Percentiles rank a stretch among this genome's conserved stretches.
Evolutionary conservation across 2,113 vertebrate species (phyloP).

Genomic region (Dipodomys ordii): DNA sequence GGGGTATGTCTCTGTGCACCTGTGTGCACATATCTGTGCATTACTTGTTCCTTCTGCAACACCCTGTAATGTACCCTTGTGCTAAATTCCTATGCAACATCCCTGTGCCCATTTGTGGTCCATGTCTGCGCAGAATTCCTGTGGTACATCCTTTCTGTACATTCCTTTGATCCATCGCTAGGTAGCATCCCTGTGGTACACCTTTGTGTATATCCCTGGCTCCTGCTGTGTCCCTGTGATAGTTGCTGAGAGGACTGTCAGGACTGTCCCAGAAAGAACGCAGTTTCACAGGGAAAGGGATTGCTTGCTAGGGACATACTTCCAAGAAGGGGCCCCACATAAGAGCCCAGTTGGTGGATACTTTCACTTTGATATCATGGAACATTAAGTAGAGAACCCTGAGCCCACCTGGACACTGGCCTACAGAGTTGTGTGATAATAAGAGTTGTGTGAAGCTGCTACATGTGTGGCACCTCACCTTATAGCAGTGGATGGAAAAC

Average conservation of each 20-base stretch:
- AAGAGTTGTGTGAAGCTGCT: background rate
- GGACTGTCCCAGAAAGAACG: conserved; percentile 30
- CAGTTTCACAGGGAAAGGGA: background rate
- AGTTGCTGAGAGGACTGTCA: background rate
- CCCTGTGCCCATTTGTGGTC: too few species aligned
- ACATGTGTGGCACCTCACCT: background rate
- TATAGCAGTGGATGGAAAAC: background rate
- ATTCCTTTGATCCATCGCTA: too few species aligned
- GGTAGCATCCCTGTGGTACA: too few species aligned
- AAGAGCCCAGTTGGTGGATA: background rate
- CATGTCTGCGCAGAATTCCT: too few species aligned
- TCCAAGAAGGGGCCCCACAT: conserved; percentile 63
- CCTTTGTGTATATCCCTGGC: background rate
- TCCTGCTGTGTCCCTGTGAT: background rate
- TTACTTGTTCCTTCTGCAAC: too few species aligned
- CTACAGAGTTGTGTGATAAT: background rate
- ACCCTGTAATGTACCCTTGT: too few species aligned
- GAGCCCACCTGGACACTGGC: background rate
- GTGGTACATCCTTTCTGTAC: too few species aligned
- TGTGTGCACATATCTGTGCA: too few species aligned
- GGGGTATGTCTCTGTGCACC: background rate
- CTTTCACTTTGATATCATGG: background rate
- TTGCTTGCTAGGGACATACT: conserved; percentile 59
- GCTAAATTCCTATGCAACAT: too few species aligned
- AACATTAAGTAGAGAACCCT: background rate